A percentile compares a stretch with the other conserved stretches of the same genome.
Evolutionary conservation across 1,140 invertebrate species (phyloP).

Genomic region (Pentalonia nigronervosa): DNA sequence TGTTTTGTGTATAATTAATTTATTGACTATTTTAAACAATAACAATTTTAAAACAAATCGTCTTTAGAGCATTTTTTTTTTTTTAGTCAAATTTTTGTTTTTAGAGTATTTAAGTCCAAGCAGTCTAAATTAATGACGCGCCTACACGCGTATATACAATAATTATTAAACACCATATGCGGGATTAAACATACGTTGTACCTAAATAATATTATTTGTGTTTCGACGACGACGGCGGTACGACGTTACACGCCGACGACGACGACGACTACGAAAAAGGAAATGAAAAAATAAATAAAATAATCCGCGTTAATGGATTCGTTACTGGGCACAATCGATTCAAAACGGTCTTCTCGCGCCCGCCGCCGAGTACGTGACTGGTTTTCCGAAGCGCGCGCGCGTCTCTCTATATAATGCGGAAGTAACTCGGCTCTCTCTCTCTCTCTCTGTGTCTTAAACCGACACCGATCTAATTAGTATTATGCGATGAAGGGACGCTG

Average conservation of each 20-base stretch:
- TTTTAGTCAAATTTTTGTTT: too few relatives aligned
- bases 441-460: background rate
- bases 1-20: too few relatives aligned
- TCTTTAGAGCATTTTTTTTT: too few relatives aligned
- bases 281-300: background rate
- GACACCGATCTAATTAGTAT: conserved; percentile 37
- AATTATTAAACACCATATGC: too few relatives aligned
- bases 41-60: too few relatives aligned
- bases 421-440: background rate
- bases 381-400: conserved; percentile 12
- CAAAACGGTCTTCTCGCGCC: conserved; percentile 23
- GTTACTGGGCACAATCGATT: conserved; percentile 20
- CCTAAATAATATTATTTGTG: too few relatives aligned
- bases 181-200: background rate
- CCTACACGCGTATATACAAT: too few relatives aligned
- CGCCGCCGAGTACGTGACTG: conserved; percentile 45
- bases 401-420: background rate
- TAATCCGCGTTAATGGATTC: conserved; percentile 46
- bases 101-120: too few relatives aligned
- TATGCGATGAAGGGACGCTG: background rate
- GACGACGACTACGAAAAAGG: background rate
- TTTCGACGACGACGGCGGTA: background rate
- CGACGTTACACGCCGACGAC: background rate
- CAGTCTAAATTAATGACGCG: too few relatives aligned
- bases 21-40: too few relatives aligned